Conservation (phyloP, 2,888 invertebrate species). For the Heliconius hortense region DNA sequence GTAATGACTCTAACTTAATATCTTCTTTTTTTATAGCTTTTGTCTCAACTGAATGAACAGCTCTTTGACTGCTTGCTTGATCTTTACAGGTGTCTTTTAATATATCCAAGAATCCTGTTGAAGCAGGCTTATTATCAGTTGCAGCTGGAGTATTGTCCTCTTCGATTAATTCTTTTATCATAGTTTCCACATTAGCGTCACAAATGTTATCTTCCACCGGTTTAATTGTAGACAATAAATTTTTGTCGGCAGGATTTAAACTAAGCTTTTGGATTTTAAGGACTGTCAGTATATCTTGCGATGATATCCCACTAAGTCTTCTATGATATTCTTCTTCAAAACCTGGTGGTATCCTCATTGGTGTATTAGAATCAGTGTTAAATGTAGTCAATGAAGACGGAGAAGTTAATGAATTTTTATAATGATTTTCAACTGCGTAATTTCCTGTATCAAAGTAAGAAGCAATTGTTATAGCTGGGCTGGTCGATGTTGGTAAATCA, state of each 20-base stretch:
- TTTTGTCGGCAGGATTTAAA: conserved; percentile 22
- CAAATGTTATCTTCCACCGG: conserved; percentile 24
- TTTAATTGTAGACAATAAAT: background rate
- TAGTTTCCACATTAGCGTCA: conserved; percentile 34
- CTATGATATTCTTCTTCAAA: conserved; percentile 67
- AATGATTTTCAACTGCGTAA: conserved; percentile 72
- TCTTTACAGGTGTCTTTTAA: conserved; percentile 19
- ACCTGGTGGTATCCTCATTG: conserved; percentile 63
- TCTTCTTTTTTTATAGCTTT: conserved; percentile 32
- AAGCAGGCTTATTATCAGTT: conserved; percentile 36
- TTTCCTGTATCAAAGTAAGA: conserved; percentile 78
- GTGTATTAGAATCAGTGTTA: conserved; percentile 42
- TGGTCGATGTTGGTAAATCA: conserved; percentile 48
- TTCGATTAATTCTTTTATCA: conserved; percentile 33
- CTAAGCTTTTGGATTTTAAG: conserved; percentile 46
- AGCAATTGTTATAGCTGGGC: conserved; percentile 62
- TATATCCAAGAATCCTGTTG: conserved; percentile 31
- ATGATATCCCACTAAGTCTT: conserved; percentile 46
- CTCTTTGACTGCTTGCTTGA: background rate
- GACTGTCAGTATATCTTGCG: conserved; percentile 38
- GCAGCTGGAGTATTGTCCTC: conserved; percentile 24
- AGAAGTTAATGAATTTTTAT: conserved; percentile 60
- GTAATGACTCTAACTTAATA: conserved; percentile 44
- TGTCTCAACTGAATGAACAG: background rate
- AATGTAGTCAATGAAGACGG: conserved; percentile 46